Conservation (phyloP, 2,113 vertebrate species). For the Laterallus jamaicensis region DNA sequence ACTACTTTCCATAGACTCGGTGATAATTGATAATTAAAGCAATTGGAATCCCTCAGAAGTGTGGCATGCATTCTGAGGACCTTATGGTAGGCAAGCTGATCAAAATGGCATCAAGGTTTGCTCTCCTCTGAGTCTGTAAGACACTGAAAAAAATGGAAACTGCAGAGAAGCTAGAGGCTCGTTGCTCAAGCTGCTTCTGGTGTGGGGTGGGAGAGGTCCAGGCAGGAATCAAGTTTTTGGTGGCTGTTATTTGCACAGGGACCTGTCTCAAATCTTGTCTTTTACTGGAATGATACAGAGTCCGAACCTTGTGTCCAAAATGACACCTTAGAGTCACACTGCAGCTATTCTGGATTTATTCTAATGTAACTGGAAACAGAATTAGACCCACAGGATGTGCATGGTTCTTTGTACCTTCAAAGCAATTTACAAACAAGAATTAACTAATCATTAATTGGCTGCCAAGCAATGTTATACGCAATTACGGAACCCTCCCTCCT, state of each 20-base stretch:
- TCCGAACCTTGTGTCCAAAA: not conserved
- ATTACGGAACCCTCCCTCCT: slow-evolving; percentile 67
- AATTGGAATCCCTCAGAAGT: not conserved
- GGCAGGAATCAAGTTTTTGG: not conserved
- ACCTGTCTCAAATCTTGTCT: not conserved
- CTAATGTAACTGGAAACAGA: not conserved
- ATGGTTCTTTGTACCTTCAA: slow-evolving; percentile 42
- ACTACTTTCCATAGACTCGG: not conserved
- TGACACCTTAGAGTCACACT: not conserved
- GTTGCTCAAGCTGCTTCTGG: not conserved
- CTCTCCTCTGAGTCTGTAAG: not conserved
- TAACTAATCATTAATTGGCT: slow-evolving; percentile 64
- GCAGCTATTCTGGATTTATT: not conserved
- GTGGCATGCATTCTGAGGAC: not conserved
- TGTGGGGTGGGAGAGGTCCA: not conserved
- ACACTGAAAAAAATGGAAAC: not conserved
- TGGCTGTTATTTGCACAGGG: not conserved
- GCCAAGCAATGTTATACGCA: slow-evolving; percentile 42
- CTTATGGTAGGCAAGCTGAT: not conserved
- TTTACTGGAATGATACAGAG: not conserved
- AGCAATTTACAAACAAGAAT: slow-evolving; percentile 62
- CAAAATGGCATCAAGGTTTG: not conserved
- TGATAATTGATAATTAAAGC: not conserved
- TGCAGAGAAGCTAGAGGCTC: not conserved
- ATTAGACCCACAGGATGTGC: slow-evolving; percentile 2